Percentiles rank a stretch among this genome's conserved stretches.
phyloP scores from a whole-genome alignment of 2,797 vertebrate genomes.

The Paratrypauchen microcephalus region DNA sequence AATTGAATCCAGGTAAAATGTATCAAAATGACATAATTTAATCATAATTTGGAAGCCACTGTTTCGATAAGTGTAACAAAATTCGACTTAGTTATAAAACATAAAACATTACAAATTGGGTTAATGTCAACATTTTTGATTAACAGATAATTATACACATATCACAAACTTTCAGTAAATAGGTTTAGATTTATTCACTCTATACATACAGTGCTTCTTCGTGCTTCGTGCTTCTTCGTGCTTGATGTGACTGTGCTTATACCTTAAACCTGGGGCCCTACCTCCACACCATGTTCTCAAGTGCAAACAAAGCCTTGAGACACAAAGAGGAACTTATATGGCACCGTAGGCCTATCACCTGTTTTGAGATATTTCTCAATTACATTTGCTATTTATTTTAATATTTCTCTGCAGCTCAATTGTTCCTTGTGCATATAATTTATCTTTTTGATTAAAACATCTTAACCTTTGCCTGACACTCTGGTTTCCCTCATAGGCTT shows the following conservation, averaged over 20 bases:
- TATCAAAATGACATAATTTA: not conserved
- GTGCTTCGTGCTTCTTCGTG: too few relatives aligned
- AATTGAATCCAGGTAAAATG: not conserved
- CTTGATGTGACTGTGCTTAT: not conserved
- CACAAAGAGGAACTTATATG: too few relatives aligned
- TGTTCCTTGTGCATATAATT: not conserved
- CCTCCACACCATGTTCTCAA: conserved; percentile 52
- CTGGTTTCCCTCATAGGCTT: conserved; percentile 5
- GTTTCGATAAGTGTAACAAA: not conserved
- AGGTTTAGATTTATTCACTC: not conserved
- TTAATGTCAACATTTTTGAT: not conserved
- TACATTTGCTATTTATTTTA: not conserved
- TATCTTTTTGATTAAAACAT: not conserved
- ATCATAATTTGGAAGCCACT: not conserved
- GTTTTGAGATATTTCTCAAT: not conserved
- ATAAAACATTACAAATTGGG: not conserved
- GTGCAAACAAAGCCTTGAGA: conserved; percentile 13
- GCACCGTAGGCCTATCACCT: too few relatives aligned
- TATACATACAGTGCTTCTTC: not conserved
- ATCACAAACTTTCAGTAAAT: not conserved
- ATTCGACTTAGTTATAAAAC: not conserved
- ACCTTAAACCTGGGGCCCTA: conserved; percentile 55
- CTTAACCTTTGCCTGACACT: not conserved
- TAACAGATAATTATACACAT: not conserved
- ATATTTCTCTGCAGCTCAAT: conserved; percentile 13